Evolutionary conservation across 1,140 invertebrate species (phyloP), one percentile per base, ranked within the genome.

Genomic region (Bombus soroeensis): DNA sequence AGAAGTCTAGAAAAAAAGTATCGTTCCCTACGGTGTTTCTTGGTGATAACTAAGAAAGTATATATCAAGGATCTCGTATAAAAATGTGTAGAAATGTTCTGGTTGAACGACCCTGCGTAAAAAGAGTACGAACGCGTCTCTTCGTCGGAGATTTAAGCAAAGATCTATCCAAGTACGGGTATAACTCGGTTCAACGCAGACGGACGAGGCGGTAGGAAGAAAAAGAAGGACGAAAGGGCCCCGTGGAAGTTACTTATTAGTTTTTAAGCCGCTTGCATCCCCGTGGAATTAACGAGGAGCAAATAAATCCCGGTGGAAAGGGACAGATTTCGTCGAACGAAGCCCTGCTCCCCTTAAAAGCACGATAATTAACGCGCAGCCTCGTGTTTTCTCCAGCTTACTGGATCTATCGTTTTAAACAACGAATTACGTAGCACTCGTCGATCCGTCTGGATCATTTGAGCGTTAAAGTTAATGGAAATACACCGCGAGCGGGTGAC

Each of bases 221-320:
- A 34, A 53, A 32, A 71, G 71, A 47, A 18, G 53, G 13, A 34
- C n/a, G 64, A 18, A 10, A 37, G 32, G 34, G 57, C 13, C 39
- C 28, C n/a, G 57, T 37, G 62, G 72, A 78, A 84, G 86, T 88
- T 88, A 87, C 80, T 88, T 88, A 84, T 88, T 88, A 88, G 86
- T 87, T 87, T 88, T 87, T 87, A 88, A 88, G 86, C 81, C 82
- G 74, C 39, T 78, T 78, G 86, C 57, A 71, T 80, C 47, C 28
- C 81, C 47, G 73, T 57, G 53, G 64, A 87, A 83, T 79, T 88
- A 87, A 83, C 70, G n/a, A 70, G 73, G 82, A 73, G 82, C 85
- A 87, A 88, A 81, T 82, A 74, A 87, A 80, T 84, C 73, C 73
- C 28, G 15, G 9, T 10, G 37, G 82, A 37, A 47, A 18, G 85